phyloP scores from a whole-genome alignment of 2,888 invertebrate species.

The Parapristionchus giblindavisi region DNA sequence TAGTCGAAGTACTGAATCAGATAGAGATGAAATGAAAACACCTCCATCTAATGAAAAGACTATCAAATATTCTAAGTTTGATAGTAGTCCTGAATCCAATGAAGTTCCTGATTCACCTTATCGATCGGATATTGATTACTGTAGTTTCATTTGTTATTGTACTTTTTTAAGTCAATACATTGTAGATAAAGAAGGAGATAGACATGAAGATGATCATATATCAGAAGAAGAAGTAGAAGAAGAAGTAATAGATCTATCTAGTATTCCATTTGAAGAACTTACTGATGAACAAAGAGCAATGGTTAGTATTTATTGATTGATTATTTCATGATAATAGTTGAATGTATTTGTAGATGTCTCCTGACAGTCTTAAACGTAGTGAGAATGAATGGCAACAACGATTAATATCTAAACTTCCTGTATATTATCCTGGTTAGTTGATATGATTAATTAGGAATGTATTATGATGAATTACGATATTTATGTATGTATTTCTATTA shows the following conservation, averaged over 20 bases:
- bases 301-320: too few relatives aligned
- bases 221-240: slow-evolving; percentile 35
- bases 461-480: too few relatives aligned
- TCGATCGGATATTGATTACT: slow-evolving; percentile 16
- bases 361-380: slow-evolving; percentile 44
- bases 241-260: slow-evolving; percentile 33
- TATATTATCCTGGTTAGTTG: slow-evolving; percentile 66
- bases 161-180: too few relatives aligned
- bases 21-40: slow-evolving; percentile 17
- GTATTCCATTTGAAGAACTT: slow-evolving; percentile 56
- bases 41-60: slow-evolving; percentile 32
- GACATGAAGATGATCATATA: slow-evolving; percentile 6
- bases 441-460: too few relatives aligned
- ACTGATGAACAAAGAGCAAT: slow-evolving; percentile 58
- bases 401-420: slow-evolving; percentile 58
- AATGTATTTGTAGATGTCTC: slow-evolving; percentile 43
- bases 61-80: slow-evolving; percentile 59
- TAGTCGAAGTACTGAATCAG: too few relatives aligned
- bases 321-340: too few relatives aligned
- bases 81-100: slow-evolving; percentile 53
- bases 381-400: too few relatives aligned
- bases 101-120: slow-evolving; percentile 38
- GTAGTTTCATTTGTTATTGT: slow-evolving; percentile 10
- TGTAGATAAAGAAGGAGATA: slow-evolving; percentile 3
- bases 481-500: not conserved